Evolutionary conservation across 2,888 invertebrate genomes (phyloP).

Genomic region (Torymus aiolomorphi): DNA sequence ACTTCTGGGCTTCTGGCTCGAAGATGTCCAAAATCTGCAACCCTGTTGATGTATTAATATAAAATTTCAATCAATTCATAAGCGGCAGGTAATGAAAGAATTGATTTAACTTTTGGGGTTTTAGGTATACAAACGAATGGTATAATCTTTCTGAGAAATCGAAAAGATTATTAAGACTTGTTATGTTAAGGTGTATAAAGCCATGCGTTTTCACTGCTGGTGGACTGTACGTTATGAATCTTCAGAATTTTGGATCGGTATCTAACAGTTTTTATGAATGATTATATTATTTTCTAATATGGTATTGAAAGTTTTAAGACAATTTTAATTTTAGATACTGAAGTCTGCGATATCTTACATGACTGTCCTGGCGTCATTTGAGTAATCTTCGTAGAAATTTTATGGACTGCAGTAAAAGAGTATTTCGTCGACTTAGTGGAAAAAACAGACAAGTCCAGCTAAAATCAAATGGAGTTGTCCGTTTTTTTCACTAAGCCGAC

Average conservation of each 20-base stretch:
- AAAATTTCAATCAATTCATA: not conserved
- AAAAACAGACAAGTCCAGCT: too few species aligned
- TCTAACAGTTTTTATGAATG: not conserved
- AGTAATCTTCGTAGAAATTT: not conserved
- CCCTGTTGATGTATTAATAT: not conserved
- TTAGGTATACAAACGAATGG: constrained; percentile 23
- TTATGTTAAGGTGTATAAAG: constrained; percentile 20
- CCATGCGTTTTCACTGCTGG: constrained; percentile 23
- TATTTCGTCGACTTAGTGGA: too few species aligned
- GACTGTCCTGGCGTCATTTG: constrained; percentile 12
- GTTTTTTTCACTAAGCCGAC: too few species aligned
- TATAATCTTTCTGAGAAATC: constrained; percentile 11
- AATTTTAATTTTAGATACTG: constrained; percentile 10
- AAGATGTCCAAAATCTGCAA: too few species aligned
- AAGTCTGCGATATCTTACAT: constrained; percentile 30
- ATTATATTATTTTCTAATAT: not conserved
- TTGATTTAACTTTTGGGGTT: not conserved
- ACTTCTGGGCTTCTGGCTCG: too few species aligned
- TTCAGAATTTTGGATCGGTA: constrained; percentile 31
- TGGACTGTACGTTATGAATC: constrained; percentile 24
- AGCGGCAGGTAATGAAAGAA: not conserved
- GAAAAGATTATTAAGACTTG: constrained; percentile 8
- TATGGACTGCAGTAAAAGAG: too few species aligned
- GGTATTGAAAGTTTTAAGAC: not conserved
- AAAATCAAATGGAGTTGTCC: too few species aligned